Percentiles rank a stretch among this genome's conserved stretches.
Conservation (phyloP, 1,140 invertebrate genomes). For the Drosophila albomicans region DNA sequence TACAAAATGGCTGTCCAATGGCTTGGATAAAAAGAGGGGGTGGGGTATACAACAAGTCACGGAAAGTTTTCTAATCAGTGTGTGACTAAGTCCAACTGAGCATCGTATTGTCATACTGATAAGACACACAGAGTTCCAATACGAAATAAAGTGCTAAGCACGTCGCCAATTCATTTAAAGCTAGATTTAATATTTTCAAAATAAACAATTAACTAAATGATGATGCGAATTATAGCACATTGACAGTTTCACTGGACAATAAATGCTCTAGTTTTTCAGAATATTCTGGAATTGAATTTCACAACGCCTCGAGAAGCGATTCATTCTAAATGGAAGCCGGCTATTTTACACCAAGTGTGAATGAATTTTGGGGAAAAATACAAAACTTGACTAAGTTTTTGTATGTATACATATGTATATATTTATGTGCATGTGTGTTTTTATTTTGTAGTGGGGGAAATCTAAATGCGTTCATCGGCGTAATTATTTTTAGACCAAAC, state of each 20-base stretch:
- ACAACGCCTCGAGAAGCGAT: slow-evolving; percentile 38
- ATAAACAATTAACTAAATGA: slow-evolving; percentile 7
- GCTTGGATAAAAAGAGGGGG: not conserved
- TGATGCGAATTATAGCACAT: slow-evolving; percentile 6
- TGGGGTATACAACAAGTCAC: not conserved
- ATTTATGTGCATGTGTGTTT: slow-evolving; percentile 32
- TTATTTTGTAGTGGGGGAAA: slow-evolving; percentile 46
- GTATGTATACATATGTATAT: slow-evolving; percentile 39
- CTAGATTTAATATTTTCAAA: not conserved
- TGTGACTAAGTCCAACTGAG: not conserved
- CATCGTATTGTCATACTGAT: slow-evolving; percentile 2
- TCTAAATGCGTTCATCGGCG: slow-evolving; percentile 80
- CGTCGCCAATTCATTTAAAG: not conserved
- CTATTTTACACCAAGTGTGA: slow-evolving; percentile 67
- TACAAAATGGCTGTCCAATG: not conserved
- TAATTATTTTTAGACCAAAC: slow-evolving; percentile 77
- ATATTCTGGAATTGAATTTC: slow-evolving; percentile 60
- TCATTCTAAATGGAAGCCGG: slow-evolving; percentile 39
- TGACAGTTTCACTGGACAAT: slow-evolving; percentile 10
- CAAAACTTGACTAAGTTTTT: slow-evolving; percentile 35
- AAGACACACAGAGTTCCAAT: slow-evolving; percentile 8
- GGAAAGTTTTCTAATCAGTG: not conserved
- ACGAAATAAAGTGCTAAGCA: not conserved
- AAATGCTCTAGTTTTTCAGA: slow-evolving; percentile 17
- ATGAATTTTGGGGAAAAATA: slow-evolving; percentile 55